These are phyloP conservation scores for Hyphantria cunea DNA, from an alignment of 1,140 invertebrate genomes.

Conservation along the genomic window DNA sequence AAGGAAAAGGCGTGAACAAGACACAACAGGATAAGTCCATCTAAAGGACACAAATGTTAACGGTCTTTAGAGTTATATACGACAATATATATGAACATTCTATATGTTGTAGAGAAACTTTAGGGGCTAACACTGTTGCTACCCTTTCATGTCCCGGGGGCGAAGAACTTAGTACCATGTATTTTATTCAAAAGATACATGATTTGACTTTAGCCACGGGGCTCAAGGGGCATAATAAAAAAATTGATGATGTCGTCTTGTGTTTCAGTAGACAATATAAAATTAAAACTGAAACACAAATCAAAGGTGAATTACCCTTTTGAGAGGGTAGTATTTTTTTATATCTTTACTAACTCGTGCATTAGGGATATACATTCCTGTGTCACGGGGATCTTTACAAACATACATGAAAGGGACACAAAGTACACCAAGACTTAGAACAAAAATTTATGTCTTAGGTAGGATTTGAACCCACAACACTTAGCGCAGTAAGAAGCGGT, in stretches of 20 bases:
- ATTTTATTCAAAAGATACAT: constrained; percentile 18
- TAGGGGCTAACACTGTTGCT: constrained; percentile 9
- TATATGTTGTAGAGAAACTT: constrained; percentile 1
- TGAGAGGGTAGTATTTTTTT: no score
- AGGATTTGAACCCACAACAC: no score
- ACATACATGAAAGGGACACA: no score
- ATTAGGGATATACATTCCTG: no score
- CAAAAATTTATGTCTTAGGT: no score
- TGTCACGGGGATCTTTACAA: no score
- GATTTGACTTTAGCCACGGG: constrained; percentile 8
- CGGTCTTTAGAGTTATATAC: constrained; percentile 5
- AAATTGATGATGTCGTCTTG: background rate
- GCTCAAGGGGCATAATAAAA: background rate
- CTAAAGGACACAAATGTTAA: background rate
- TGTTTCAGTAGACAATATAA: no score
- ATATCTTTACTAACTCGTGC: no score
- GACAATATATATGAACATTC: background rate
- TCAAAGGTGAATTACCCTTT: no score
- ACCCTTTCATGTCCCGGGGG: constrained; percentile 18
- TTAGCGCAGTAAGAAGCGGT: no score
- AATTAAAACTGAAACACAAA: no score
- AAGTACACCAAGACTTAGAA: no score
- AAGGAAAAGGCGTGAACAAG: background rate
- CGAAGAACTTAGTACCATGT: constrained; percentile 21
- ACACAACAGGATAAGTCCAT: constrained; percentile 6